Conservation (phyloP, 2,888 invertebrate genomes). For the Chromoteleia sp. region DNA sequence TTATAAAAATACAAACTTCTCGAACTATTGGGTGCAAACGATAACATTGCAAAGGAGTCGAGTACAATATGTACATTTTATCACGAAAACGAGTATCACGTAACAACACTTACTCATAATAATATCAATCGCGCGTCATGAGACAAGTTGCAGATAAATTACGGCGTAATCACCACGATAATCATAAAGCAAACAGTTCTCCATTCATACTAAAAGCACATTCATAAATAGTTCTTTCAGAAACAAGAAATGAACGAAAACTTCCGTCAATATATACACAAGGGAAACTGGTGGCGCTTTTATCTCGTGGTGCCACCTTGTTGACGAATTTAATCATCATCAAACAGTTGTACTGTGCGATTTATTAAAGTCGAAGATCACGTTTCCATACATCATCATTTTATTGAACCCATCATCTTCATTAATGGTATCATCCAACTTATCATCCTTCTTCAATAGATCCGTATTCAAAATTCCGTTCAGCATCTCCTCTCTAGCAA, state of each 20-base stretch:
- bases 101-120: neutral
- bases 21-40: neutral
- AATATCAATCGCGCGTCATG: conserved; percentile 27
- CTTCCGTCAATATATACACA: neutral
- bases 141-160: conserved; percentile 3
- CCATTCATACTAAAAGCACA: neutral
- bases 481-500: conserved; percentile 20
- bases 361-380: conserved; percentile 39
- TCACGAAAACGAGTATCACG: conserved; percentile 13
- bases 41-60: neutral
- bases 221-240: neutral
- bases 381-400: conserved; percentile 12
- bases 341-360: conserved; percentile 55
- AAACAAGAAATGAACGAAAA: neutral
- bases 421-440: conserved; percentile 22
- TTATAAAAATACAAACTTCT: conserved; percentile 12
- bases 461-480: conserved; percentile 26
- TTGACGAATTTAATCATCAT: neutral
- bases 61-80: conserved; percentile 19
- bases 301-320: neutral
- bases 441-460: conserved; percentile 23
- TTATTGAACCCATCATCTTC: conserved; percentile 43
- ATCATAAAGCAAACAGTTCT: neutral
- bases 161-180: neutral
- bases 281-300: too few relatives aligned